phyloP scores from a whole-genome alignment of 2,797 vertebrate species.

The Vespertilio murinus region DNA sequence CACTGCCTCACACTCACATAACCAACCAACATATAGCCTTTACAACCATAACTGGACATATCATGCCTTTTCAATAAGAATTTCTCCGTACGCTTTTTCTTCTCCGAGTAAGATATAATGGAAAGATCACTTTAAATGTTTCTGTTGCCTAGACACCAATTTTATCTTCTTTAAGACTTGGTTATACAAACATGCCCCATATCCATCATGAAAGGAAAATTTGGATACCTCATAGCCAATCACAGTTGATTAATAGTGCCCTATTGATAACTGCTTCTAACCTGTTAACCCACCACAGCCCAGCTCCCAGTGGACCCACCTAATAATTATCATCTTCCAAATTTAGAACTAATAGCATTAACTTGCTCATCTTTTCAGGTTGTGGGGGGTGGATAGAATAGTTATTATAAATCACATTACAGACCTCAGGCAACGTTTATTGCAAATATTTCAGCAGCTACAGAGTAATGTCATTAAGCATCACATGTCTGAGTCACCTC shows the following conservation, averaged over 20 bases:
- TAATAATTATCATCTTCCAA: constrained; percentile 38
- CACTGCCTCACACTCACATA: not conserved
- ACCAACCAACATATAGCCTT: not conserved
- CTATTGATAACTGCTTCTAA: not conserved
- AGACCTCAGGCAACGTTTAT: constrained; percentile 1
- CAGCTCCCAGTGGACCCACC: not conserved
- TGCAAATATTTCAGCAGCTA: not conserved
- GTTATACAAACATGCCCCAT: not conserved
- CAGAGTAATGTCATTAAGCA: not conserved
- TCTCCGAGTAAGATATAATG: not conserved
- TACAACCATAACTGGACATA: not conserved
- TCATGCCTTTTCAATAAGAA: not conserved
- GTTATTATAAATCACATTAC: constrained; percentile 8
- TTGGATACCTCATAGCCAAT: not conserved
- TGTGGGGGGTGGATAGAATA: not conserved
- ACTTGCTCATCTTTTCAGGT: constrained; percentile 19
- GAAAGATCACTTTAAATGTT: not conserved
- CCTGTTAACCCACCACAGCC: not conserved
- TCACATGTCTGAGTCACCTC: not conserved
- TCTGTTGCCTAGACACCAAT: not conserved
- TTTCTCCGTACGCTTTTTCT: not conserved
- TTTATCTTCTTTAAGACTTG: not conserved
- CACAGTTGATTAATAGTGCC: not conserved
- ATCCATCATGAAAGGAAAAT: not conserved
- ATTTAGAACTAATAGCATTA: constrained; percentile 15